Conservation (phyloP, 2,888 invertebrate genomes). For the Sisyra terminalis region DNA sequence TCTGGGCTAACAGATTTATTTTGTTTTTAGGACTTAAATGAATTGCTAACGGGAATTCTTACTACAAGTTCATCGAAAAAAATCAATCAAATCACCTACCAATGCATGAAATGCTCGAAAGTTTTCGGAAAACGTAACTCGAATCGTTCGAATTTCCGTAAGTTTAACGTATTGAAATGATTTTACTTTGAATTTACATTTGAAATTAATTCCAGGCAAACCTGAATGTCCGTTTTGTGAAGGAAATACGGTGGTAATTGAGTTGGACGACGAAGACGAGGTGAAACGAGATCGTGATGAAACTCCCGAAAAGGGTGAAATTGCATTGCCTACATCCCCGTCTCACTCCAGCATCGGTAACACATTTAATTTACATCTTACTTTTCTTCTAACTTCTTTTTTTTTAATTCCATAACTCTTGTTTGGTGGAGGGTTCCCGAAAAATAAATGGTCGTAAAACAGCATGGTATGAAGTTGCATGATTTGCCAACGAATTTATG, state of each 20-base stretch:
- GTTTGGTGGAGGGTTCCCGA: no score
- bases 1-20: no score
- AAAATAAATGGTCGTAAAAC: no score
- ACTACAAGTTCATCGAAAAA: conserved; percentile 29
- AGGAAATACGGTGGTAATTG: conserved; percentile 34
- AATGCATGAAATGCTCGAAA: conserved; percentile 45
- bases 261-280: conserved; percentile 26
- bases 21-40: conserved; percentile 27
- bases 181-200: background rate
- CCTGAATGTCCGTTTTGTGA: conserved; percentile 36
- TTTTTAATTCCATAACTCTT: no score
- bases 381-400: no score
- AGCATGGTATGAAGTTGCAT: no score
- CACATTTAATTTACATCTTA: background rate
- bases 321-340: conserved; percentile 4
- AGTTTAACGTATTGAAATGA: background rate
- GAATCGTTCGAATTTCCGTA: no score
- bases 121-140: no score
- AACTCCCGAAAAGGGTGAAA: conserved; percentile 3
- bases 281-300: background rate
- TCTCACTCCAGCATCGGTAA: conserved; percentile 8
- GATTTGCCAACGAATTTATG: no score
- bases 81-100: conserved; percentile 32
- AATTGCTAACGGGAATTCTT: conserved; percentile 27
- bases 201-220: background rate